phyloP scores from a whole-genome alignment of 2,797 vertebrate genomes.

The Distichodus sexfasciatus region DNA sequence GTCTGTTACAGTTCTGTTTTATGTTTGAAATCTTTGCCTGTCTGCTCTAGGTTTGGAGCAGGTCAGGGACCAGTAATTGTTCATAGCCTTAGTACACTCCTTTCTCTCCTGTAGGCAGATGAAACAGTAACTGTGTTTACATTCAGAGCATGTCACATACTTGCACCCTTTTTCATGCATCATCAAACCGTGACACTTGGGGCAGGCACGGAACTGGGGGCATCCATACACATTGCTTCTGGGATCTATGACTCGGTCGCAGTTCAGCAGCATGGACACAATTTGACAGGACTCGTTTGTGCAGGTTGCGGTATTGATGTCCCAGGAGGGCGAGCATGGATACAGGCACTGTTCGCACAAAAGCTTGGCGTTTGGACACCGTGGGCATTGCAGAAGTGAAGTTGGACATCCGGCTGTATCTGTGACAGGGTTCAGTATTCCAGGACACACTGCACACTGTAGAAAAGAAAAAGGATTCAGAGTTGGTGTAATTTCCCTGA shows the following conservation, averaged over 20 bases:
- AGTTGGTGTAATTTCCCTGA: not conserved
- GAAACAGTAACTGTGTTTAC: conserved; percentile 40
- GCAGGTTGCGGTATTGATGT: conserved; percentile 19
- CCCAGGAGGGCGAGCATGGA: conserved; percentile 12
- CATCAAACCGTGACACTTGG: conserved; percentile 48
- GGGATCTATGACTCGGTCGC: conserved; percentile 30
- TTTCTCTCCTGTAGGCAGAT: conserved; percentile 39
- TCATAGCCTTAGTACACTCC: not conserved
- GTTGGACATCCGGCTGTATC: not conserved
- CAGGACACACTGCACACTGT: conserved; percentile 41
- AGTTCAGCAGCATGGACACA: conserved; percentile 44
- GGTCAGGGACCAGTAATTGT: conserved; percentile 27
- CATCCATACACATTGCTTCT: conserved; percentile 38
- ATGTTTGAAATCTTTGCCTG: conserved; percentile 44
- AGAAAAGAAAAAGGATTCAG: not conserved
- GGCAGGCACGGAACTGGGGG: conserved; percentile 54
- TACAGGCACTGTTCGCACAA: conserved; percentile 47
- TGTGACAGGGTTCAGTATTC: conserved; percentile 6
- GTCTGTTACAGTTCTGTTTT: conserved; percentile 1
- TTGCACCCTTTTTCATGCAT: conserved; percentile 48
- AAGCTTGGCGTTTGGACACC: not conserved
- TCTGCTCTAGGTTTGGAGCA: conserved; percentile 43
- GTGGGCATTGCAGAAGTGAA: conserved; percentile 32
- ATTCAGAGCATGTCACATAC: conserved; percentile 22
- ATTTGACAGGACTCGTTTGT: conserved; percentile 43